Evolutionary conservation across 2,888 invertebrate genomes (phyloP).

Genomic region (Pollenia labialis): DNA sequence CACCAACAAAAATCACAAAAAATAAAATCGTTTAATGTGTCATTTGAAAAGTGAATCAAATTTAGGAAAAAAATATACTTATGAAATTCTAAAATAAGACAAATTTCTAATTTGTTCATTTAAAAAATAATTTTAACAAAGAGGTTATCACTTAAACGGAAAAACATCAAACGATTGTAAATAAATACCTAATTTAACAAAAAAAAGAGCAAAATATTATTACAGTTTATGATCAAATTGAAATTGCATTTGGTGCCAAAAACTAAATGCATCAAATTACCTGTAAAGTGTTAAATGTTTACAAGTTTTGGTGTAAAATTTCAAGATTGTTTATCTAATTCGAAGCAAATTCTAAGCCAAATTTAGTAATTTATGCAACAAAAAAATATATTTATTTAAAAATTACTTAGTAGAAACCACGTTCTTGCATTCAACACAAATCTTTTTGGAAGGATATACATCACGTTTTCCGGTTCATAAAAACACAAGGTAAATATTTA

Average conservation of each 20-base stretch:
- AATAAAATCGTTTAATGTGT: conserved; percentile 18
- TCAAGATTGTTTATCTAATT: conserved; percentile 22
- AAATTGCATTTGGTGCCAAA: conserved; percentile 47
- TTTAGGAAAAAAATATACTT: background rate
- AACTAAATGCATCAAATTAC: conserved; percentile 57
- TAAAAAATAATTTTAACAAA: background rate
- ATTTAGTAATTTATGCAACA: background rate
- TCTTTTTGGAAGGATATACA: conserved; percentile 54
- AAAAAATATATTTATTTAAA: conserved; percentile 30
- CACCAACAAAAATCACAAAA: background rate
- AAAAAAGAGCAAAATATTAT: conserved; percentile 7
- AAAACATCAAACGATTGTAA: background rate
- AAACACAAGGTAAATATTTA: conserved; percentile 63
- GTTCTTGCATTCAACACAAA: conserved; percentile 30
- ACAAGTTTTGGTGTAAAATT: conserved; percentile 49
- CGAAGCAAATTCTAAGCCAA: conserved; percentile 40
- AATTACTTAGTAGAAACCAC: conserved; percentile 20
- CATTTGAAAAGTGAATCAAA: conserved; percentile 7
- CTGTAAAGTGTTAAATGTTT: conserved; percentile 54
- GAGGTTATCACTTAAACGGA: too few species aligned
- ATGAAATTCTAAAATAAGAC: conserved; percentile 21
- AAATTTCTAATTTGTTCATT: conserved; percentile 1
- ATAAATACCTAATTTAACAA: background rate
- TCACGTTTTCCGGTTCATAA: conserved; percentile 64
- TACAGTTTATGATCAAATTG: background rate